phyloP scores from a whole-genome alignment of 2,113 vertebrate species.

The Bujurquina vittata region DNA sequence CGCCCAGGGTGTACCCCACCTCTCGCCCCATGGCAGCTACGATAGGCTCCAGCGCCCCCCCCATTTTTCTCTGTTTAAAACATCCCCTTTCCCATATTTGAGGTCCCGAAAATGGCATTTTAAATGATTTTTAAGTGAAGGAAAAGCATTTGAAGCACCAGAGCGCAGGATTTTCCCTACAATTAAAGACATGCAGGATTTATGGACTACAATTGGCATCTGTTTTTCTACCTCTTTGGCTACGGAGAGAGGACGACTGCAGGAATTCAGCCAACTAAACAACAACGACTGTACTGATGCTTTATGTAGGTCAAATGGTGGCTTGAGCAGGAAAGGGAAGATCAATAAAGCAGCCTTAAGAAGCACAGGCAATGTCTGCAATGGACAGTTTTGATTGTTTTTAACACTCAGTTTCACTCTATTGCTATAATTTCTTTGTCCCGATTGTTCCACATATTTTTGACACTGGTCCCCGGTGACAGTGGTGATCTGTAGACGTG shows the following conservation, averaged over 20 bases:
- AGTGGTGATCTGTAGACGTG: neutral
- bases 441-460: neutral
- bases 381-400: neutral
- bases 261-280: no score
- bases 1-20: no score
- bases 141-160: neutral
- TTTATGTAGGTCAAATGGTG: neutral
- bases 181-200: neutral
- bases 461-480: neutral
- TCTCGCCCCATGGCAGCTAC: no score
- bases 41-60: no score
- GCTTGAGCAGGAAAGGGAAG: neutral
- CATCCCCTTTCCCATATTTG: neutral
- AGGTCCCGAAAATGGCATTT: neutral
- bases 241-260: no score
- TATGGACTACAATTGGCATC: neutral
- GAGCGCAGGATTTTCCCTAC: neutral
- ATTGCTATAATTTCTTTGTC: neutral
- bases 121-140: neutral
- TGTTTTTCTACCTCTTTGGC: no score
- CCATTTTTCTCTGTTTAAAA: neutral
- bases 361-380: neutral
- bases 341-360: neutral
- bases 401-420: neutral
- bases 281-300: no score